These are phyloP conservation scores for Drymonia ruficornis DNA, from an alignment of 2,888 invertebrate genomes.

Conservation along the genomic window DNA sequence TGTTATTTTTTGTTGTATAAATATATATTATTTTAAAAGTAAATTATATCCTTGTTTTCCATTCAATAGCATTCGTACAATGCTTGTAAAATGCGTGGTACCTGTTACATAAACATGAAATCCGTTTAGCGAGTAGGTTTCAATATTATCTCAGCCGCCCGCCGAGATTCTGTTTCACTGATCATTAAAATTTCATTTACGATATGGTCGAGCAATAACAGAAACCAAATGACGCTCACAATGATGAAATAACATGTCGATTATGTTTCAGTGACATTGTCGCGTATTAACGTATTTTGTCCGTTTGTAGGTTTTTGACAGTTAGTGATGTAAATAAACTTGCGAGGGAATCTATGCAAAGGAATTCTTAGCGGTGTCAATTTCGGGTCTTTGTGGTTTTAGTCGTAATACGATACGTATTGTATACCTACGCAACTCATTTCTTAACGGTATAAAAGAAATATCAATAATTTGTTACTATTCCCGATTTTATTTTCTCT, in stretches of 20 bases:
- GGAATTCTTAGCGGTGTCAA: neutral
- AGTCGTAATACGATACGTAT: too few species aligned
- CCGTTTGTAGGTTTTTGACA: slow-evolving; percentile 20
- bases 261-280: slow-evolving; percentile 32
- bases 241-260: slow-evolving; percentile 44
- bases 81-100: neutral
- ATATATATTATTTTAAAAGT: too few species aligned
- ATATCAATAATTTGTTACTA: too few species aligned
- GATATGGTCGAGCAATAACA: slow-evolving; percentile 36
- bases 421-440: neutral
- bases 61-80: too few species aligned
- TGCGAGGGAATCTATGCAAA: neutral
- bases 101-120: slow-evolving; percentile 18
- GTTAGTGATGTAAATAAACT: slow-evolving; percentile 8
- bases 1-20: too few species aligned
- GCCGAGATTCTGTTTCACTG: slow-evolving; percentile 34
- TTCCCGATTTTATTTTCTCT: too few species aligned
- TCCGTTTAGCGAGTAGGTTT: slow-evolving; percentile 24
- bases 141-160: slow-evolving; percentile 31
- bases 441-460: neutral
- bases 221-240: slow-evolving; percentile 36
- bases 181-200: slow-evolving; percentile 46
- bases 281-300: slow-evolving; percentile 24
- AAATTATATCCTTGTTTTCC: too few species aligned
- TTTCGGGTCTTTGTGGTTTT: neutral